phyloP scores from a whole-genome alignment of 2,797 vertebrate genomes.

The Spheniscus humboldti region DNA sequence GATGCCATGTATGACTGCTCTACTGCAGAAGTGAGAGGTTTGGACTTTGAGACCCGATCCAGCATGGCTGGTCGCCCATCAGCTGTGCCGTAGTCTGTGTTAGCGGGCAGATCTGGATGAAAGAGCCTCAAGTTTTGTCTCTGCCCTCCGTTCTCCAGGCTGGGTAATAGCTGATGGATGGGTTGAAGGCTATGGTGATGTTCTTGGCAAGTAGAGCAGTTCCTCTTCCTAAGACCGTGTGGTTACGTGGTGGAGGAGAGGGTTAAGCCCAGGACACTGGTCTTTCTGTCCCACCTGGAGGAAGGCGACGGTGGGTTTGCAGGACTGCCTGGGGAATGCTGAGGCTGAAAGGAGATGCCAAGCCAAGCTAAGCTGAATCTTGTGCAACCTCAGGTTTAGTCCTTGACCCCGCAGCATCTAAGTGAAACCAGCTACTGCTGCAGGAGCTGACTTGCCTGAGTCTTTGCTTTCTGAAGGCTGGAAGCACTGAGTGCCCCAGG shows the following conservation, averaged over 20 bases:
- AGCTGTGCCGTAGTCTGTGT: not conserved
- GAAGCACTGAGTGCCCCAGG: not conserved
- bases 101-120: not conserved
- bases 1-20: no score
- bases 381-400: not conserved
- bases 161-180: not conserved
- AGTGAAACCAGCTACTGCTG: not conserved
- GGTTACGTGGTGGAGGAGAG: not conserved
- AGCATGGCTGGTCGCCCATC: not conserved
- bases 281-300: not conserved
- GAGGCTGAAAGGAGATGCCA: not conserved
- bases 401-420: accelerated
- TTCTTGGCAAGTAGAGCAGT: not conserved
- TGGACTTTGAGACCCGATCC: not conserved
- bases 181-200: not conserved
- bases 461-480: not conserved
- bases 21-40: not conserved
- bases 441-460: not conserved
- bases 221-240: not conserved
- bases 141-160: not conserved
- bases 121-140: not conserved
- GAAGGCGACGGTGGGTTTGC: not conserved
- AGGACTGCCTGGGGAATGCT: not conserved
- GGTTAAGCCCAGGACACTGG: not conserved
- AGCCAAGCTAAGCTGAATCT: not conserved